Evolutionary conservation across 30 jellyfish, hydroid and myxozoan species (phyloP).

Genomic region (Aurelia sp.): DNA sequence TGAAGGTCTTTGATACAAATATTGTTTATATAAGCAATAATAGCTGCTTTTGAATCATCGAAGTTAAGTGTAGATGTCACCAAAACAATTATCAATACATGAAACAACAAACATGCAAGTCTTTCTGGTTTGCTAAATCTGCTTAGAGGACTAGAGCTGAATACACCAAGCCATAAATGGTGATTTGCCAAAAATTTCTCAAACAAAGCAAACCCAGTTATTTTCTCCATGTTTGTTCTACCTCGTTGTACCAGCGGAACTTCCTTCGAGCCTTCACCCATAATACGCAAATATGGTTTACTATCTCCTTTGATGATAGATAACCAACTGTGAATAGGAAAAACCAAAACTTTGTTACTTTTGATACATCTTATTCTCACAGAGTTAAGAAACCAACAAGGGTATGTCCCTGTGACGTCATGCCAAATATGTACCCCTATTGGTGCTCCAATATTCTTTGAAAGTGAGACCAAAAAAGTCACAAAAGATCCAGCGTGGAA

Average conservation of each 20-base stretch:
- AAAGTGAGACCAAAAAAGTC: constrained; percentile 18
- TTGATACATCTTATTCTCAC: constrained; percentile 1
- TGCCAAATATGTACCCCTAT: constrained; percentile 61
- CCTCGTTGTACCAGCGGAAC: background rate
- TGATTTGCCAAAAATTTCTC: background rate
- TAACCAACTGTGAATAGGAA: constrained; percentile 31
- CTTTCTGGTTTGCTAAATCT: constrained; percentile 25
- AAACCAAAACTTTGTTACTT: background rate
- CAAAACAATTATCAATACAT: background rate
- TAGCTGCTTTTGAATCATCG: background rate
- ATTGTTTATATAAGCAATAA: background rate
- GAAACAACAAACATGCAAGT: background rate
- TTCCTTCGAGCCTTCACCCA: background rate
- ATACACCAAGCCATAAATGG: constrained; percentile 56
- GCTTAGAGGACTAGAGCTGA: constrained; percentile 32
- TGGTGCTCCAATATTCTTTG: constrained; percentile 50
- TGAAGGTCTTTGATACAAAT: constrained; percentile 1
- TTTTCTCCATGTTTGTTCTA: background rate
- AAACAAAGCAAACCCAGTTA: background rate
- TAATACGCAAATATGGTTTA: constrained; percentile 1
- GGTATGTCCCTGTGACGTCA: constrained; percentile 50
- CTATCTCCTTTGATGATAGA: constrained; percentile 11
- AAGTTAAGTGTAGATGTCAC: background rate
- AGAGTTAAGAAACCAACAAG: constrained; percentile 52
- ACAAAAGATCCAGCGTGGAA: constrained; percentile 25